phyloP scores from a whole-genome alignment of 2,113 vertebrate genomes.

The Heterotis niloticus region DNA sequence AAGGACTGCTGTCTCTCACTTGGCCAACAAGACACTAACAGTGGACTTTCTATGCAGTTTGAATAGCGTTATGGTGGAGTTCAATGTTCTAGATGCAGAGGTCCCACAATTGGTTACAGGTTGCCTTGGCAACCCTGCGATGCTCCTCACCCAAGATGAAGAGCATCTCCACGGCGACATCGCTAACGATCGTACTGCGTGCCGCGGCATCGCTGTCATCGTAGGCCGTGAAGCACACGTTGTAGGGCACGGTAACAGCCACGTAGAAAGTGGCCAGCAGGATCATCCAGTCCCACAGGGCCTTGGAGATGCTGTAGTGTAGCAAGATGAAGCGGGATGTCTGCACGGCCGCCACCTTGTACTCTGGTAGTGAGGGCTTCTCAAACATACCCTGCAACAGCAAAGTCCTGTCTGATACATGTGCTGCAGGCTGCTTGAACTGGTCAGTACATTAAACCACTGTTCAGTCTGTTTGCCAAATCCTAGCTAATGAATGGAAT shows the following conservation, averaged over 20 bases:
- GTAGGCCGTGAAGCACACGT: conserved; percentile 84
- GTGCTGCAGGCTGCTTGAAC: neutral
- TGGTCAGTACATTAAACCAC: too few species aligned
- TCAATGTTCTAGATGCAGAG: too few species aligned
- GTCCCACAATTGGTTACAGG: too few species aligned
- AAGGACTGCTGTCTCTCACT: neutral
- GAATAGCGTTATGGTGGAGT: too few species aligned
- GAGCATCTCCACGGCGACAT: conserved; percentile 91
- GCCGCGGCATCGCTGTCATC: conserved; percentile 70
- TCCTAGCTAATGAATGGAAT: too few species aligned
- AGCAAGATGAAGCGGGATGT: conserved; percentile 93
- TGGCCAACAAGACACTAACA: neutral
- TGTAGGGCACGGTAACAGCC: conserved; percentile 90
- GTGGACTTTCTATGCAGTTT: neutral
- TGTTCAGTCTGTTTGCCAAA: too few species aligned
- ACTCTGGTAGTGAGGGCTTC: conserved; percentile 84
- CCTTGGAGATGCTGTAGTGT: conserved; percentile 92
- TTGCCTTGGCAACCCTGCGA: neutral
- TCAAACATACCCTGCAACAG: conserved; percentile 75
- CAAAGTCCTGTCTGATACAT: neutral
- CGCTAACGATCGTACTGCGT: conserved; percentile 84
- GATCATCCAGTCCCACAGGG: conserved; percentile 94
- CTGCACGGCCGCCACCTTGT: conserved; percentile 89
- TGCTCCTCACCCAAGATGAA: conserved; percentile 81
- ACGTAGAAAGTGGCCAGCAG: conserved; percentile 95